Percentiles rank a stretch among this genome's conserved stretches.
Evolutionary conservation across 2,113 vertebrate genomes (phyloP).

Genomic region (Campylomormyrus numenius): DNA sequence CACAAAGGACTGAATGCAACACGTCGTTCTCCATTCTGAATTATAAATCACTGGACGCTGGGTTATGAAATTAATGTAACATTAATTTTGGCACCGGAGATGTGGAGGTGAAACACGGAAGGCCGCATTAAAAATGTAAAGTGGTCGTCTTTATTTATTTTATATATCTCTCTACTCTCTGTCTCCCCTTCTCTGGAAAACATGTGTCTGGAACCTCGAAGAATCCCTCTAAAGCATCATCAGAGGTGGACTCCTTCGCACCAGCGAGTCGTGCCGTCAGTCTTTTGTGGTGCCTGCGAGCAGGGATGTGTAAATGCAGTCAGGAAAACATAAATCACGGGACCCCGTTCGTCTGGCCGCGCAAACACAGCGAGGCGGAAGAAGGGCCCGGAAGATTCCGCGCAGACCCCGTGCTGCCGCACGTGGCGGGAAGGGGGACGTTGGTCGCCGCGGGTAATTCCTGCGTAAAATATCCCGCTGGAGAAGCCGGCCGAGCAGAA

Average conservation of each 20-base stretch:
- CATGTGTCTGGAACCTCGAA: constrained; percentile 46
- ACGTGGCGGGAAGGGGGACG: not conserved
- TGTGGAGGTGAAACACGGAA: constrained; percentile 45
- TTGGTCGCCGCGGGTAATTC: not conserved
- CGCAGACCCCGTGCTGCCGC: not conserved
- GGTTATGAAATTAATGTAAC: constrained; percentile 66
- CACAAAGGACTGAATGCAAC: constrained; percentile 73
- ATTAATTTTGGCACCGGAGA: constrained; percentile 57
- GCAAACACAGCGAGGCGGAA: constrained; percentile 38
- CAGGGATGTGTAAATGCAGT: constrained; percentile 32
- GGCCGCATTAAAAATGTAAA: constrained; percentile 52
- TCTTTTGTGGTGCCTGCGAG: constrained; percentile 32
- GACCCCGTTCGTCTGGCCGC: constrained; percentile 11
- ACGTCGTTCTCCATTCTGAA: constrained; percentile 56
- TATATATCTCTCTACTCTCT: constrained; percentile 27
- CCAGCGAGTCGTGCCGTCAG: constrained; percentile 34
- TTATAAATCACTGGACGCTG: constrained; percentile 58
- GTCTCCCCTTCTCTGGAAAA: constrained; percentile 54
- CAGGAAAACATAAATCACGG: constrained; percentile 45
- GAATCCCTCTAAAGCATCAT: constrained; percentile 53
- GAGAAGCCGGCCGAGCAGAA: not conserved
- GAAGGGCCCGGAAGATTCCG: constrained; percentile 35
- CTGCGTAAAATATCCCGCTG: not conserved
- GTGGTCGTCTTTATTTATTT: constrained; percentile 44
- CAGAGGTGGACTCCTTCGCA: constrained; percentile 31